These are phyloP conservation scores for Trematocara zebra DNA, from an alignment of 2,113 vertebrate genomes.

Conservation along the genomic window DNA sequence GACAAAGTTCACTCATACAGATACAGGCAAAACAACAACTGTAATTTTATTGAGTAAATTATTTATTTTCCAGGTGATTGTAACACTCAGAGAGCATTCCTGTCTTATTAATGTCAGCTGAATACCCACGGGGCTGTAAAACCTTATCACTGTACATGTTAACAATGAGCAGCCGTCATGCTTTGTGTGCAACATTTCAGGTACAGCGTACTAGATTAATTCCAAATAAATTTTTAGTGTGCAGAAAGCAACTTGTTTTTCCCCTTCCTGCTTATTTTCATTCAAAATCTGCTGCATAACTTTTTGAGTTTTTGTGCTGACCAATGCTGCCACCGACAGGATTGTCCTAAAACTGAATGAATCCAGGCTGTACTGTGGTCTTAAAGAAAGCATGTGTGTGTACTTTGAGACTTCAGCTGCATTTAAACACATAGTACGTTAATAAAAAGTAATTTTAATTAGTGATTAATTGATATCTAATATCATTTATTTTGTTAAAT, in stretches of 20 bases:
- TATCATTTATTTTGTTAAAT: neutral
- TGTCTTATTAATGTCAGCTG: neutral
- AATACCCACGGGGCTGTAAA: neutral
- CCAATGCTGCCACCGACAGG: constrained; percentile 13
- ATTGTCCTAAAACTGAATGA: neutral
- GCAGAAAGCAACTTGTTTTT: neutral
- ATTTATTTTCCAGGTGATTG: neutral
- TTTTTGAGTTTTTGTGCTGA: neutral
- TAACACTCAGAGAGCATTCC: neutral
- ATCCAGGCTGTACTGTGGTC: neutral
- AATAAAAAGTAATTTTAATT: neutral
- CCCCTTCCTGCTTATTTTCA: neutral
- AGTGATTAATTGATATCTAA: neutral
- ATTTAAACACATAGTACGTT: neutral
- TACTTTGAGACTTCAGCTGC: neutral
- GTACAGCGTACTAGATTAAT: neutral
- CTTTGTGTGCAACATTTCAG: neutral
- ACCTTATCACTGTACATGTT: neutral
- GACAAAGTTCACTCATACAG: neutral
- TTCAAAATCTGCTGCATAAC: neutral
- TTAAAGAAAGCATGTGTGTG: neutral
- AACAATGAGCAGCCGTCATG: neutral
- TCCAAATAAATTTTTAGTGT: neutral
- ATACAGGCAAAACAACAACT: neutral
- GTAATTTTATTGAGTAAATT: neutral